A percentile compares a stretch with the other conserved stretches of the same genome.
phyloP scores from a whole-genome alignment of 2,888 invertebrate genomes.

The Folsomia candida region DNA sequence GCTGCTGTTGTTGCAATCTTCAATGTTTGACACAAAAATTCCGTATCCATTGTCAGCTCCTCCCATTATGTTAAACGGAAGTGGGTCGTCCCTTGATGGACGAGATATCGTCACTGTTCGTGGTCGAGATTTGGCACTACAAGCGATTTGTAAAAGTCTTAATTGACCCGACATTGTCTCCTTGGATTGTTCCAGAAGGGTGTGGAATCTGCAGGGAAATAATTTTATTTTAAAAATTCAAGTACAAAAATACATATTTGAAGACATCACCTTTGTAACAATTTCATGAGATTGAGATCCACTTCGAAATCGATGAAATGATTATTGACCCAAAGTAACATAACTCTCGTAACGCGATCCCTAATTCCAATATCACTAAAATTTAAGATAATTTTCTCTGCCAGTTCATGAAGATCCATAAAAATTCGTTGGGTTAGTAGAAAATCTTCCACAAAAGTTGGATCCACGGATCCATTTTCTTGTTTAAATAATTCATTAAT shows the following conservation, averaged over 20 bases:
- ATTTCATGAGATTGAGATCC: constrained; percentile 57
- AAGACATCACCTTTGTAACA: constrained; percentile 74
- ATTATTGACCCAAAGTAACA: constrained; percentile 98
- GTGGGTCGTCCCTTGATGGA: constrained; percentile 81
- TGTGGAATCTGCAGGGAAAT: constrained; percentile 45
- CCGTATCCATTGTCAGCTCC: constrained; percentile 90
- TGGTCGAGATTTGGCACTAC: constrained; percentile 92
- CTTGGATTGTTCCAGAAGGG: constrained; percentile 43
- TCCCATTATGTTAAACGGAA: constrained; percentile 90
- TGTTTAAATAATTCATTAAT: constrained; percentile 86
- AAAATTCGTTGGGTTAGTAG: constrained; percentile 95
- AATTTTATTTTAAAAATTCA: background rate
- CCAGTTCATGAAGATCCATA: constrained; percentile 56
- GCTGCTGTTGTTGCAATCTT: constrained; percentile 53
- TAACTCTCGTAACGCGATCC: constrained; percentile 90
- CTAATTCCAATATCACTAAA: constrained; percentile 73
- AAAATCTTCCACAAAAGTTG: constrained; percentile 99
- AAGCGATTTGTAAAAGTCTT: constrained; percentile 86
- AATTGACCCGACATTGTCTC: constrained; percentile 53
- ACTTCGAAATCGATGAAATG: constrained; percentile 98
- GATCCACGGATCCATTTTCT: constrained; percentile 89
- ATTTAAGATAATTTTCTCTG: constrained; percentile 47
- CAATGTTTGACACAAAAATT: constrained; percentile 78
- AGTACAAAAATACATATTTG: background rate
- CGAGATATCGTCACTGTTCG: constrained; percentile 87